These are phyloP conservation scores for Oppia nitens DNA, from an alignment of 1,140 invertebrate species.

Conservation along the genomic window DNA sequence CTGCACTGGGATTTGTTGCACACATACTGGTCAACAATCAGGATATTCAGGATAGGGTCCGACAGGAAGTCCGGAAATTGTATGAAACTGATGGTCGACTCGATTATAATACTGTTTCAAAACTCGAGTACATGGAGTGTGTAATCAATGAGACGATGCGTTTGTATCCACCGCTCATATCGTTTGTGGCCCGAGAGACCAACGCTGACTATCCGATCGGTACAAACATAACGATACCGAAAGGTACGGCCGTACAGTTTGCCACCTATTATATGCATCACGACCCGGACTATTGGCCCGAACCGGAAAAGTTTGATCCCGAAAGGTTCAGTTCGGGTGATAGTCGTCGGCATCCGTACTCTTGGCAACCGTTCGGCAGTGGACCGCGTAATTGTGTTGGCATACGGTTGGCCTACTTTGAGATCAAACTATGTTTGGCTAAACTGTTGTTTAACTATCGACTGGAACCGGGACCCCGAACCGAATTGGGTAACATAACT, in stretches of 20 bases:
- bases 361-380: constrained; percentile 16
- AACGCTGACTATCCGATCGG: constrained; percentile 18
- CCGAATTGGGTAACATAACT: constrained; percentile 3
- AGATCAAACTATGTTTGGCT: constrained; percentile 16
- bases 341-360: constrained; percentile 1
- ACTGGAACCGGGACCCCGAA: constrained; percentile 8
- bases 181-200: constrained; percentile 23
- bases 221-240: constrained; percentile 29
- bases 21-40: constrained; percentile 29
- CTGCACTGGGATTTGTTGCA: constrained; percentile 19
- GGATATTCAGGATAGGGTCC: constrained; percentile 29
- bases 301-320: constrained; percentile 31
- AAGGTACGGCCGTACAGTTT: constrained; percentile 23
- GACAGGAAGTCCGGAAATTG: constrained; percentile 26
- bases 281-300: constrained; percentile 28
- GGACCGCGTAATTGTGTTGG: constrained; percentile 22
- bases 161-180: constrained; percentile 28
- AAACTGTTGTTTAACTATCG: constrained; percentile 16
- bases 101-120: constrained; percentile 20
- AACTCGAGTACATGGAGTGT: constrained; percentile 28
- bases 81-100: constrained; percentile 10
- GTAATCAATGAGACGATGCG: constrained; percentile 29
- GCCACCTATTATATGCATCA: constrained; percentile 28
- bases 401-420: constrained; percentile 24
- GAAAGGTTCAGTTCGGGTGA: constrained; percentile 28